Evolutionary conservation across 2,888 invertebrate genomes (phyloP).

Genomic region (Leistus spinibarbis): DNA sequence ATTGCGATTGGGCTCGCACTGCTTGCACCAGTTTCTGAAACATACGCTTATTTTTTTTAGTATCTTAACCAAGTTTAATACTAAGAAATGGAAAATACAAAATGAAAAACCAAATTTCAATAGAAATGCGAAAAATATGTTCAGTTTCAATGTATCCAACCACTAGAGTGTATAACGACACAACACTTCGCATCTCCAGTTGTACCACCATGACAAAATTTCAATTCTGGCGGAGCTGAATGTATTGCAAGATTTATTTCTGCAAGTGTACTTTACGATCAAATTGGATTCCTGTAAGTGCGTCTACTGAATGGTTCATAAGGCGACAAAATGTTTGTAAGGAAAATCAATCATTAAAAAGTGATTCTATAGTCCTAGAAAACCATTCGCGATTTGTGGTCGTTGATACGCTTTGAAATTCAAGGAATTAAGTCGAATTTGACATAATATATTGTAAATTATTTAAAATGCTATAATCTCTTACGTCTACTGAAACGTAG

Average conservation of each 20-base stretch:
- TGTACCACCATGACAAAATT: not conserved
- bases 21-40: no score
- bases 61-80: no score
- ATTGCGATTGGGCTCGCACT: no score
- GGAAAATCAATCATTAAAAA: not conserved
- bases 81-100: no score
- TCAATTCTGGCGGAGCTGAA: not conserved
- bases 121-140: no score
- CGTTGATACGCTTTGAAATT: not conserved
- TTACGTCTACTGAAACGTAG: not conserved
- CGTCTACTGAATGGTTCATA: not conserved
- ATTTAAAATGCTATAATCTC: no score
- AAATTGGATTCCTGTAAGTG: not conserved
- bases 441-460: not conserved
- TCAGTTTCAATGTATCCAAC: no score
- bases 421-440: not conserved
- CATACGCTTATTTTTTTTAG: no score
- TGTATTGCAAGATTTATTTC: not conserved
- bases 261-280: not conserved
- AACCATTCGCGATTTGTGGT: not conserved
- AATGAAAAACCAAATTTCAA: no score
- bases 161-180: no score
- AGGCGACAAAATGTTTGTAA: not conserved
- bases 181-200: no score
- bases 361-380: not conserved